A percentile compares a stretch with the other conserved stretches of the same genome.
Conservation (phyloP, 2,113 vertebrate species). For the Phaethon lepturus region DNA sequence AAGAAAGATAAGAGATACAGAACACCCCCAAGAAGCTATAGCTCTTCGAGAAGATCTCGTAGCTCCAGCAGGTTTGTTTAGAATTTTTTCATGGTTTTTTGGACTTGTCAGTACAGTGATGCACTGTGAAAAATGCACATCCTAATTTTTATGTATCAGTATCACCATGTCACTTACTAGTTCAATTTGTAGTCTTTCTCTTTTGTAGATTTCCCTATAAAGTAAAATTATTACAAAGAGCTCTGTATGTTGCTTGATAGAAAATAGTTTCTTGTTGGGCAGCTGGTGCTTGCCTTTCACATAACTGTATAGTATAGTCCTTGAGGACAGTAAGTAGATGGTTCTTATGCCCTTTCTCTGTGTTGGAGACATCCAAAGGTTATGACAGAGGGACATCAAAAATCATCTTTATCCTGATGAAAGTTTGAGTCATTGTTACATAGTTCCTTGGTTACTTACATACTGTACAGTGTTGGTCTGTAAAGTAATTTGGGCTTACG, state of each 20-base stretch:
- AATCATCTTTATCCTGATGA: neutral
- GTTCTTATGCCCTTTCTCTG: neutral
- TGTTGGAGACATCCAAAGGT: neutral
- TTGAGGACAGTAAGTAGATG: neutral
- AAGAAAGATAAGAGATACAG: slow-evolving; percentile 84
- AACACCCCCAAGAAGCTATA: slow-evolving; percentile 82
- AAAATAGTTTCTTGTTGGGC: neutral
- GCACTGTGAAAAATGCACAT: neutral
- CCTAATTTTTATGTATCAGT: neutral
- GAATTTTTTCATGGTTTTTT: neutral
- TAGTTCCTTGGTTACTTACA: neutral
- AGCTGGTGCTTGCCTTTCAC: neutral
- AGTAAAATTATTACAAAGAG: neutral
- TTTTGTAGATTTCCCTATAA: neutral
- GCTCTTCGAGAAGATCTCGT: slow-evolving; percentile 79
- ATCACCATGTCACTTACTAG: neutral
- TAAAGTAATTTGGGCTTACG: neutral
- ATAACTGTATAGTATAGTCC: neutral
- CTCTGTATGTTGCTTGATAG: neutral
- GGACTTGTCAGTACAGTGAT: neutral
- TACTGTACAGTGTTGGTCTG: neutral
- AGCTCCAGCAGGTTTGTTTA: slow-evolving; percentile 86
- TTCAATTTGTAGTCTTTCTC: neutral
- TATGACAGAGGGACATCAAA: neutral
- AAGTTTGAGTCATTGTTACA: neutral